These are phyloP conservation scores for Prietella phreatophila DNA, from an alignment of 2,113 vertebrate genomes.

Conservation along the genomic window DNA sequence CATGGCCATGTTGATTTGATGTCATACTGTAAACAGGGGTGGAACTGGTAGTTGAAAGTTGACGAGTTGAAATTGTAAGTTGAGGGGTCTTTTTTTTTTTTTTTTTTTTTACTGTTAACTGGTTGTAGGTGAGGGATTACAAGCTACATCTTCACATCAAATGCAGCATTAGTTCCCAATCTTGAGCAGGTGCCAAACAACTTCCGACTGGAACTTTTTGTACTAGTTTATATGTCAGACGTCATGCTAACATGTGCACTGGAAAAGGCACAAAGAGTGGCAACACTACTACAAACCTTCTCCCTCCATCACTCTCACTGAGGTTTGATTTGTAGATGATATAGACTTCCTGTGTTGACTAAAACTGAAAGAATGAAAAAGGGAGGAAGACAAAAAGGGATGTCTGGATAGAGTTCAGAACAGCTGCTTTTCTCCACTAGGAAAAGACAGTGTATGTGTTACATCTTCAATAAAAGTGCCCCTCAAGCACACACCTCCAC, in stretches of 20 bases:
- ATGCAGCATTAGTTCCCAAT: neutral
- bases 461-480: neutral
- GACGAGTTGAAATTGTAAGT: neutral
- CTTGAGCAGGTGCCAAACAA: neutral
- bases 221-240: neutral
- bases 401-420: constrained; percentile 78
- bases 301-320: constrained; percentile 65
- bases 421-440: constrained; percentile 76
- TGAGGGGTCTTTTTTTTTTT: no score
- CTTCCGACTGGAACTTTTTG: neutral
- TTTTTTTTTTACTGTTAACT: neutral
- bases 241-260: neutral
- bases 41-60: neutral
- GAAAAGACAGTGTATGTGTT: constrained; percentile 65
- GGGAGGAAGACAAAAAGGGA: constrained; percentile 30
- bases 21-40: neutral
- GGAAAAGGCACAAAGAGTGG: neutral
- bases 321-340: constrained; percentile 74
- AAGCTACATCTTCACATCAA: neutral
- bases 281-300: neutral
- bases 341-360: constrained; percentile 87
- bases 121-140: neutral
- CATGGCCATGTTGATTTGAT: neutral
- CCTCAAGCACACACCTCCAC: constrained; percentile 21
- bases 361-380: constrained; percentile 49